Evolutionary conservation across 2,797 vertebrate genomes (phyloP).

Genomic region (Psittacula echo): DNA sequence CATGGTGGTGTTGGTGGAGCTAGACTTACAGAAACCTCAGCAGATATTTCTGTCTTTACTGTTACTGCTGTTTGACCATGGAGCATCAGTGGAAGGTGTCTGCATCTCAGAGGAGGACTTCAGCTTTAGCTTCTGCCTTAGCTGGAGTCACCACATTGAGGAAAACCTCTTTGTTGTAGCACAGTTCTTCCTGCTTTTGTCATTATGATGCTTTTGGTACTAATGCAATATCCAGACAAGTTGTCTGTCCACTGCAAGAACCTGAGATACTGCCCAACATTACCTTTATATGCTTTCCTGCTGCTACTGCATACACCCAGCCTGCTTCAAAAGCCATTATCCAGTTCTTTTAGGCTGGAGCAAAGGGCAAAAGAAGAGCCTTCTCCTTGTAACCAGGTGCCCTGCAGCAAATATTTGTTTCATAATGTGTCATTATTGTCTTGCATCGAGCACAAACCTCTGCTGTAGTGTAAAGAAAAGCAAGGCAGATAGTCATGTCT

Average conservation of each 20-base stretch:
- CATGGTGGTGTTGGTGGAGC: not conserved
- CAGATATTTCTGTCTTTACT: not conserved
- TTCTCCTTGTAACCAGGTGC: not conserved
- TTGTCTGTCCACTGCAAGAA: not conserved
- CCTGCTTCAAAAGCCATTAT: not conserved
- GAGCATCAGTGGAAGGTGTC: not conserved
- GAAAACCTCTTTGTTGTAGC: not conserved
- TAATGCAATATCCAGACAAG: not conserved
- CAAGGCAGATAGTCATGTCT: not conserved
- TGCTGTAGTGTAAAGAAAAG: not conserved
- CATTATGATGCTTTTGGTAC: not conserved
- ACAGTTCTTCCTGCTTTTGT: not conserved
- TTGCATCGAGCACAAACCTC: not conserved
- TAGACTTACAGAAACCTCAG: not conserved
- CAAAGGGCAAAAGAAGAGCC: not conserved
- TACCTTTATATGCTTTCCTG: not conserved
- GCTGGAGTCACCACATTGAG: fast-evolving
- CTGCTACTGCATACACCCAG: not conserved
- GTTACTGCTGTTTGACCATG: not conserved
- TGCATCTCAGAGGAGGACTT: not conserved
- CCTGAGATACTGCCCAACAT: not conserved
- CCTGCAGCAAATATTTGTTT: not conserved
- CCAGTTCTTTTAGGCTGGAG: not conserved
- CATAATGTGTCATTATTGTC: fast-evolving
- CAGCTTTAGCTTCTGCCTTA: not conserved